phyloP scores from a whole-genome alignment of 2,113 vertebrate species.

The Clarias gariepinus region DNA sequence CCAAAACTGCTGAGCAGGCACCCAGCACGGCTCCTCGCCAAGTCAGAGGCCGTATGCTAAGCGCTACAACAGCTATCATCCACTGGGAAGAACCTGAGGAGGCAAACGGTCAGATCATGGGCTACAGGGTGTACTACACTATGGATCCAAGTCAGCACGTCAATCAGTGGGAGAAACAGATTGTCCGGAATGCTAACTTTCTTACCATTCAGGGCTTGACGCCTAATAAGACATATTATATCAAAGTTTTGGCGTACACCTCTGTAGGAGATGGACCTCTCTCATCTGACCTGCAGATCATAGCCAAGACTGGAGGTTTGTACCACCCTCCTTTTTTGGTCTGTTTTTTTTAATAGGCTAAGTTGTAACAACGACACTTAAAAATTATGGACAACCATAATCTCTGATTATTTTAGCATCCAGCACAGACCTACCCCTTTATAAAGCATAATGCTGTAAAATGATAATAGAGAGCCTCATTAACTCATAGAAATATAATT shows the following conservation, averaged over 20 bases:
- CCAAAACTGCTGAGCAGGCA: constrained; percentile 94
- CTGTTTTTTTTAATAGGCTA: not conserved
- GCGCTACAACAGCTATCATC: constrained; percentile 93
- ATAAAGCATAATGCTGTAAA: not conserved
- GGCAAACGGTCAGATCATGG: constrained; percentile 96
- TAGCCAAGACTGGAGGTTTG: constrained; percentile 97
- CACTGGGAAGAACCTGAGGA: constrained; percentile 99
- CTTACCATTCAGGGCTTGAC: constrained; percentile 93
- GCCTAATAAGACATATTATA: constrained; percentile 95
- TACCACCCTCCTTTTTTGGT: not conserved
- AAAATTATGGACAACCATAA: constrained; percentile 35
- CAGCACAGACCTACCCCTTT: not conserved
- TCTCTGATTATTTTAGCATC: constrained; percentile 30
- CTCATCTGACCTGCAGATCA: constrained; percentile 95
- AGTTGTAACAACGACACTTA: not conserved
- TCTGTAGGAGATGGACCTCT: constrained; percentile 97
- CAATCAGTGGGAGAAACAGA: constrained; percentile 96
- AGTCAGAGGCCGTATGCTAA: constrained; percentile 94
- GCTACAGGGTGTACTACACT: constrained; percentile 96
- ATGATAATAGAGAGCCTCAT: not conserved
- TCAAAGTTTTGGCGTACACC: constrained; percentile 96
- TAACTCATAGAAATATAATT: not conserved
- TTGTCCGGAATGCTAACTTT: constrained; percentile 90
- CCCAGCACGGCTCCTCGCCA: constrained; percentile 94
- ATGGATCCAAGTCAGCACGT: constrained; percentile 89